Base-by-base conservation (phyloP, 1,140 invertebrate species). In the Tetraneura akinire region DNA sequence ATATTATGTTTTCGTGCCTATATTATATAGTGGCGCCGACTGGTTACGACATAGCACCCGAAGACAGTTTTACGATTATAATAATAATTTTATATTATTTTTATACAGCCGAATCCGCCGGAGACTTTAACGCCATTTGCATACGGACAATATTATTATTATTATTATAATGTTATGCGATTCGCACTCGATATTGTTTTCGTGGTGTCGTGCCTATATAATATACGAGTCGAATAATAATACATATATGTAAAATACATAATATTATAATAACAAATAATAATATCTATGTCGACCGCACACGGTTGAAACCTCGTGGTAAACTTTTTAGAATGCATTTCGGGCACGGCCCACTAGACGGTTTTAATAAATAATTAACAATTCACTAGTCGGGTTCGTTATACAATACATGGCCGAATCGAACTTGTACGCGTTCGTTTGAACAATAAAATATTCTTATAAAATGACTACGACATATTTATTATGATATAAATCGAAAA, bases 81-180 rank as follows among this genome's bases (percentile, higher is more conserved):
- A 64, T n/a, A 66, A 64, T 32, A 55, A 55, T 55, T 32, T 37
- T n/a, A 16, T 14, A 64, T 29, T 5, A 9, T 37, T 64, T 37
- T 32, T 9, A 64, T 8, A 26, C 16, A 26, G 4, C 26, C 29
- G 6, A 14, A 9, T 2, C 8, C 51, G 51, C n/a, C n/a, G n/a
- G n/a, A n/a, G n/a, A n/a, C n/a, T n/a, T n/a, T n/a, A n/a, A n/a
- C n/a, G n/a, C n/a, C n/a, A 66, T 66, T 66, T 66, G 62, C 62
- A 66, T 66, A 66, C 32, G n/a, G 42, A 66, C 37, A 42, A 64
- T 64, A 62, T 62, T 62, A 29, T 11, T 64, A 64, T n/a, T 32
- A 57, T 29, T 10, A 10, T 26, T 57, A 57, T 23, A 26, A 13
- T n/a, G 21, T 21, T 21, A 11, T 21, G 11, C 53, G 21, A 55